Base-by-base conservation (phyloP, 2,888 invertebrate genomes). In the Crocallis elinguaria region DNA sequence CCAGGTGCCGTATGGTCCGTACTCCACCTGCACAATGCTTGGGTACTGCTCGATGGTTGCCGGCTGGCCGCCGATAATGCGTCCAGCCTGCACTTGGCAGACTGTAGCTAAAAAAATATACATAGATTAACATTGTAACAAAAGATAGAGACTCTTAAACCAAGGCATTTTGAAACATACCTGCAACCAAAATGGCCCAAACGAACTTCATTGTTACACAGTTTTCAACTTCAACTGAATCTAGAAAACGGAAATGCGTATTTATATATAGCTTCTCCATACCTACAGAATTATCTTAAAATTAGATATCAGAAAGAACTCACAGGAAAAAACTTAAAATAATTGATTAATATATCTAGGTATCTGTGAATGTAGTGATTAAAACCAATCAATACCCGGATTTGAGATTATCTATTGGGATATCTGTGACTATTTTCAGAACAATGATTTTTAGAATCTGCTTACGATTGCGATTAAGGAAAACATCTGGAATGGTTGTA, bases 1-100 rank as follows among this genome's bases (percentile, higher is more conserved):
- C 64, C 64, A 64, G 2, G 35, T 79, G 79, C 1, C 59, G 30
- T 82, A 81, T 83, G 14, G 58, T 0, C 33, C 37, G 8, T 5
- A 7, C 51, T 42, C 19, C 6, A 60, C 86, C 84, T 70, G 89
- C 49, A 86, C 77, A 45, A 73, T 70, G 49, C 79, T 78, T 44
- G 71, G 71, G 42, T 56, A 64, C n/a, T 59, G 37, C 11, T 71
- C 61, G 14, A 71, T 64, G 3, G 29, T 48, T 0, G 71, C 57
- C 1, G 51, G 57, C 0, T 32, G 8, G 1, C 59, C 49, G 3
- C 52, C 48, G 7, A 61, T 57, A 21, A 62, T 42, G 37, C 67
- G 42, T 13, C 11, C 11, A 27, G 35, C 49, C 8, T 41, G 29
- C 6, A 27, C 44, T 13, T 32, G 30, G 30, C 49, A 39, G 21